Evolutionary conservation across 2,113 vertebrate species (phyloP), one percentile per base, ranked within the genome.

Genomic region (Rallus limicola): DNA sequence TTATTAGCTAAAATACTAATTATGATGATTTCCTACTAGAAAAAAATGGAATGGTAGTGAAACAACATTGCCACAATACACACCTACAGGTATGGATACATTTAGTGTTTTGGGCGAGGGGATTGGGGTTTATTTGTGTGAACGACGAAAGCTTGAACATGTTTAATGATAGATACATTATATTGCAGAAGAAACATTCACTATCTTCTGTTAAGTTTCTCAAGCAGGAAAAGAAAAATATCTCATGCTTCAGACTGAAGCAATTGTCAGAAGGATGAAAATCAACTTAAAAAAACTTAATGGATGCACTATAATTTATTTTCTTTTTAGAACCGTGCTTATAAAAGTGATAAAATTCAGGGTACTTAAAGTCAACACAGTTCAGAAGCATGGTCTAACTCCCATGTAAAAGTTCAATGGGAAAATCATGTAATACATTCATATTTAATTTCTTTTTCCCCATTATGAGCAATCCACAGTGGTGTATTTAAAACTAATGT

Each of bases 361-460:
- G 44, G 60, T 91, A 90, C 90, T 95, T 96, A 75, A 96, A 95
- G 85, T 90, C 72, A 64, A 31, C 81, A 86, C 46, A 76, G 69
- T 94, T 94, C 60, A 92, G 68, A 96, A 85, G 55, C 42, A 55
- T 58, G 62, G 58, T 52, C 90, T 94, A 90, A 71, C 46, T 94
- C 28, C 55, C 56, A 69, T 33, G 68, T 77, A 96, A 64, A 93
- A 95, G 72, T 94, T 95, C 86, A 97, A 94, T 95, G 94, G 95
- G 83, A 96, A 96, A 97, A 95, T 85, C 76, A 60, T 94, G 95
- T 95, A 71, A 92, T 76, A 62, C 68, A 96, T 96, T 95, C 69
- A 97, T 96, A 95, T 97, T 97, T 96, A 88, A 95, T 97, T 92
- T 86, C 71, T 94, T 91, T 96, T 91, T 86, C 88, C 96, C 86